Base-by-base conservation (phyloP, 2,888 invertebrate genomes). In the Orthosia gothica region DNA sequence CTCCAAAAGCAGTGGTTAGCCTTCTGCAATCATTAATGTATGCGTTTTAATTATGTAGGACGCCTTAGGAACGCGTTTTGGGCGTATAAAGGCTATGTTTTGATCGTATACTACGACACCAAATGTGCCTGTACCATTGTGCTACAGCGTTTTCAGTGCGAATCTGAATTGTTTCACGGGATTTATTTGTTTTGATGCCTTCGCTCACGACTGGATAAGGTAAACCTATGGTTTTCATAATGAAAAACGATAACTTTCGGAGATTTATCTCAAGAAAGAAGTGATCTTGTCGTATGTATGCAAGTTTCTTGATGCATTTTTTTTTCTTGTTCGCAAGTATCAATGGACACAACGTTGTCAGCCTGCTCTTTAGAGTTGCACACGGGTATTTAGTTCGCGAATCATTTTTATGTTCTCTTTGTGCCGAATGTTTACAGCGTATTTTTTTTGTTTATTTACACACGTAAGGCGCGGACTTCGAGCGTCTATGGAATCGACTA, bases 101-200 rank as follows among this genome's bases (percentile, higher is more conserved):
- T 96, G 96, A 92, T 96, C 93, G 88, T 91, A 88, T 89, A 90
- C 89, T 89, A 90, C 78, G 89, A 93, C 94, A 94, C 90, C 93
- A 94, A 94, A 94, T 93, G 94, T 94, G 94, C 87, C 91, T 90
- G 87, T 89, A 91, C 95, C 96, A 96, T 95, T 96, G 96, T 96
- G 93, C 92, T 91, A 87, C 88, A 89, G 88, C 91, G 88, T 90
- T 91, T 93, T 92, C 89, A 90, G 89, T 89, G 90, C 89, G 88
- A 94, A 92, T 90, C 91, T 93, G 92, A 92, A 93, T 93, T 92
- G 93, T 94, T 94, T 93, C 91, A 88, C 75, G 86, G 91, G 91
- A 92, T 93, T 92, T 93, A 92, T 94, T 93, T 91, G 89, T 92
- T 89, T 92, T 93, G 91, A 91, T 89, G 92, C 89, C 89, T 83